These are phyloP conservation scores for Arge pagana DNA, from an alignment of 2,888 invertebrate species.

Conservation along the genomic window DNA sequence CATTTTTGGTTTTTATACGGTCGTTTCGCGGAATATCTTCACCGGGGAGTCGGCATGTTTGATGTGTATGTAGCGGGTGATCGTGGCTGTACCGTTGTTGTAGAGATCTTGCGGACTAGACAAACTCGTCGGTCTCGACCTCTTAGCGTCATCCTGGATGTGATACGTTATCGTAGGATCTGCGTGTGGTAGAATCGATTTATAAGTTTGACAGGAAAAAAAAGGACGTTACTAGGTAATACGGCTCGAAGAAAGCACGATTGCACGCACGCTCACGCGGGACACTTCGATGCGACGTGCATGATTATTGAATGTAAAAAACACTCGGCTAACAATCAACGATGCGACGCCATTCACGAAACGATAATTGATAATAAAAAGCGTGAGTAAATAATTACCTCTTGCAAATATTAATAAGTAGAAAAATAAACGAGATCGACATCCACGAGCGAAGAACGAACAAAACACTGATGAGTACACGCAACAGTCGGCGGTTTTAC, in stretches of 20 bases:
- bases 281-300: no score
- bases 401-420: background rate
- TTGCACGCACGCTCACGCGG: no score
- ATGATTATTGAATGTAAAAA: background rate
- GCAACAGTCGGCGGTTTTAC: no score
- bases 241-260: background rate
- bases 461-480: no score
- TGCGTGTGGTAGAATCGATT: conserved; percentile 1
- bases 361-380: background rate
- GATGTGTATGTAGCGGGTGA: conserved; percentile 57
- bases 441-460: background rate
- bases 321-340: background rate
- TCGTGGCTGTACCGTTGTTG: conserved; percentile 50
- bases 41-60: conserved; percentile 56
- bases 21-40: conserved; percentile 58
- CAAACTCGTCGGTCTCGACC: conserved; percentile 33
- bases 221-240: background rate
- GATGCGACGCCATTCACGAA: background rate
- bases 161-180: conserved; percentile 28
- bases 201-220: background rate
- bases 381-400: conserved; percentile 6
- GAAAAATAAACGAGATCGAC: background rate
- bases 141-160: conserved; percentile 29
- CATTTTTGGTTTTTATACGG: no score
- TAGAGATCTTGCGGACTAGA: conserved; percentile 32